Percentiles rank a stretch among this genome's conserved stretches.
phyloP scores from a whole-genome alignment of 2,113 vertebrate genomes.

The Dicentrarchus labrax region DNA sequence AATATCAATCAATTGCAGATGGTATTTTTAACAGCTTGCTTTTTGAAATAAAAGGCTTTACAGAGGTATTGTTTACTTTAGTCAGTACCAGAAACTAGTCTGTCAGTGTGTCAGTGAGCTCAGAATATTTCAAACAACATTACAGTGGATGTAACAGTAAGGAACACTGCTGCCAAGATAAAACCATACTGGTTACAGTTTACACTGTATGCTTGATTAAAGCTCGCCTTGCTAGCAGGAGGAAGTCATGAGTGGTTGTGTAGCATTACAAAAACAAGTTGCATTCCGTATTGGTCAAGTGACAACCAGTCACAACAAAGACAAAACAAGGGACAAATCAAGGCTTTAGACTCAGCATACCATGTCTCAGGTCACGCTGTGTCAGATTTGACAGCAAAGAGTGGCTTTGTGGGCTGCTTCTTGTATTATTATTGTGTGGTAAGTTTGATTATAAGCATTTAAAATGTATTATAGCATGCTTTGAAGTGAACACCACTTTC shows the following conservation, averaged over 20 bases:
- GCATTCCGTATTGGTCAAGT: not conserved
- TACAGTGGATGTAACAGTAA: not conserved
- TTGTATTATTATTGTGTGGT: not conserved
- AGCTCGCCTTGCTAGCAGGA: not conserved
- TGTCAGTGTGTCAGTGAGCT: not conserved
- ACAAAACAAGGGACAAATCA: not conserved
- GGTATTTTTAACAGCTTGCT: no score
- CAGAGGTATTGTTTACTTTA: not conserved
- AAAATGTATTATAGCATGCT: not conserved
- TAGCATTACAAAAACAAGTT: not conserved
- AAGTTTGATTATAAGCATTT: not conserved
- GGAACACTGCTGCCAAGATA: not conserved
- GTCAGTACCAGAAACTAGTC: not conserved
- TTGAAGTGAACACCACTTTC: not conserved
- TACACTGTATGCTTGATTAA: conserved; percentile 17
- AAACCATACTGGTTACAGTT: not conserved
- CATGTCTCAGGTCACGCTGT: not conserved
- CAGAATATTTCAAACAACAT: not conserved
- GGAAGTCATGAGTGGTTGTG: not conserved
- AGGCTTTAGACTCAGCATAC: not conserved
- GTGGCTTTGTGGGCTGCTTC: not conserved
- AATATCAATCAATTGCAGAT: no score
- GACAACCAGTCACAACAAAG: not conserved
- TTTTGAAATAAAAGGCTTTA: not conserved
- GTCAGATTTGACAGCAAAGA: not conserved